Percentiles rank a stretch among this genome's conserved stretches.
Conservation (phyloP, 2,113 vertebrate species). For the Tursiops truncatus region DNA sequence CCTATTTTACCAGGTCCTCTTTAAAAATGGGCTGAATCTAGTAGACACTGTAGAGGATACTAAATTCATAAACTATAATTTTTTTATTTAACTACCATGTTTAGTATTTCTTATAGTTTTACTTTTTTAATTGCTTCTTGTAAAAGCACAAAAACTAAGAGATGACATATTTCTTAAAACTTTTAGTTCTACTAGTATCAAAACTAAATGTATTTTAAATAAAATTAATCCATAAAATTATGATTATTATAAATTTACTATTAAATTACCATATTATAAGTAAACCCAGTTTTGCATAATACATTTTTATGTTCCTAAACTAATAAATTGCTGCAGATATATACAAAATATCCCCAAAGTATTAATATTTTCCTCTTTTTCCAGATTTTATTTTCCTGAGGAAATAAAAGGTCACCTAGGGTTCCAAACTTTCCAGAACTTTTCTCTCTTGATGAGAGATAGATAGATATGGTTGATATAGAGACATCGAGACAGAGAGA, state of each 20-base stretch:
- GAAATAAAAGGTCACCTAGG: slow-evolving; percentile 9
- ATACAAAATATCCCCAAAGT: neutral
- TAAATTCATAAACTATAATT: slow-evolving; percentile 22
- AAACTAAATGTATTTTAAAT: slow-evolving; percentile 40
- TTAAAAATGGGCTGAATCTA: slow-evolving; percentile 27
- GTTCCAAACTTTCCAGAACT: slow-evolving; percentile 9
- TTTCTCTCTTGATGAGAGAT: neutral
- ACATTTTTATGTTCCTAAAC: neutral
- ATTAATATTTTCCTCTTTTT: neutral
- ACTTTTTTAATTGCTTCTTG: neutral
- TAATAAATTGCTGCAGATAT: neutral
- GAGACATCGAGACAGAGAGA: neutral
- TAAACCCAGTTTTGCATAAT: neutral
- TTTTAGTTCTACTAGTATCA: slow-evolving; percentile 19
- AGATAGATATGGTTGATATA: neutral
- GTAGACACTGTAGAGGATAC: neutral
- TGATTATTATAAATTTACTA: neutral
- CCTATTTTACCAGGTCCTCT: neutral
- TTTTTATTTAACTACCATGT: neutral
- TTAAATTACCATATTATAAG: slow-evolving; percentile 13
- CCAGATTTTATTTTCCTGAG: slow-evolving; percentile 22
- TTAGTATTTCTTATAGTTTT: neutral
- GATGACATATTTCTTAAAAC: neutral
- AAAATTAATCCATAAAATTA: slow-evolving; percentile 27
- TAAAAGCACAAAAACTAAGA: slow-evolving; percentile 29